Base-by-base conservation (phyloP, 64 coral and sea anemone genomes). In the Porites lutea region DNA sequence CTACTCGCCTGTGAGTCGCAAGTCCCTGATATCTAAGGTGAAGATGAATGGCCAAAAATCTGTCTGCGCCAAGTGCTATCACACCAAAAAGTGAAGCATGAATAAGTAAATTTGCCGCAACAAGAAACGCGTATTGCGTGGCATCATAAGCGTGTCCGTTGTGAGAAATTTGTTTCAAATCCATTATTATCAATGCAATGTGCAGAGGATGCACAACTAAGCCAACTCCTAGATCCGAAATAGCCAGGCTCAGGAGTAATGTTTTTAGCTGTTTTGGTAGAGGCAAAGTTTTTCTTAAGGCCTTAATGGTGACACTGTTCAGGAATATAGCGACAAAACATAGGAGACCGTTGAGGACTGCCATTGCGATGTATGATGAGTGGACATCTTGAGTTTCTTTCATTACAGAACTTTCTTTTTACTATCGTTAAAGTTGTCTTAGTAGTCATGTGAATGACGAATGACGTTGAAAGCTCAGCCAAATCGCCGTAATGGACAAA, bases 11-110 rank as follows among this genome's bases (percentile, higher is more conserved):
- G 46, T 76, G 73, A 76, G 73, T 76, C 13, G 51, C 73, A 47
- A 76, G 48, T n/a, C 51, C 73, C 4, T 45, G 48, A 11, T 76
- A 76, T 76, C 73, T 76, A 16, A 76, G 73, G 48, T 76, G 73
- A 76, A 76, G 73, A 8, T 76, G 73, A 8, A 76, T 49, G 1
- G 73, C 46, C 48, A 76, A n/a, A 48, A 76, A 76, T 76, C 73
- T 76, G 15, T 76, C 73, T 2, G 14, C 47, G 9, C 11, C n/a
- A 51, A 76, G 3, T 2, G 48, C 48, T 18, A 18, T n/a, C 48
- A 76, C 48, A 13, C 73, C 73, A 13, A 47, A 8, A 47, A 50
- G n/a, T 5, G 73, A 52, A 19, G 73, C 73, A 52, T 5, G 4
- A 3, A 48, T 19, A 76, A 76, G 51, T 18, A 76, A 47, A 76